Percentiles rank a stretch among this genome's conserved stretches.
Evolutionary conservation across 2,888 invertebrate species (phyloP).

Genomic region (Drosophila neutralis): DNA sequence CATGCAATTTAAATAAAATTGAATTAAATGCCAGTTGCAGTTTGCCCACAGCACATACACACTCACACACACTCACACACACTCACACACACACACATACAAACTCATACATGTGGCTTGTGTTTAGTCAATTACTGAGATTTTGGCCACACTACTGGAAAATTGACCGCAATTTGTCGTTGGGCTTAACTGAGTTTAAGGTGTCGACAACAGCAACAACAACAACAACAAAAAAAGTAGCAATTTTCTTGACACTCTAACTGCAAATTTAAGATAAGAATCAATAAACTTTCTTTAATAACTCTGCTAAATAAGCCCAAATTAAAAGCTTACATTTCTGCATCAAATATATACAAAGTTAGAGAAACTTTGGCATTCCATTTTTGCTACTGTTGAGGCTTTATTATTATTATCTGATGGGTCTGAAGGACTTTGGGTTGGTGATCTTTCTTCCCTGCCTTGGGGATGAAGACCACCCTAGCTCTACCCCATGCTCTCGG

Average conservation of each 20-base stretch:
- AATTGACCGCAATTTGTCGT: slow-evolving; percentile 46
- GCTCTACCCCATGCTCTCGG: too few relatives aligned
- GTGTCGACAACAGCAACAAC: slow-evolving; percentile 5
- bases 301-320: neutral
- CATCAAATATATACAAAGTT: neutral
- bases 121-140: slow-evolving; percentile 55
- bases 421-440: too few relatives aligned
- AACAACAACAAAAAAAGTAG: slow-evolving; percentile 24
- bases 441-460: too few relatives aligned
- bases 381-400: neutral
- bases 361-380: too few relatives aligned
- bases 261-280: slow-evolving; percentile 1
- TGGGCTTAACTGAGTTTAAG: slow-evolving; percentile 31
- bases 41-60: slow-evolving; percentile 24
- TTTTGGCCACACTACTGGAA: slow-evolving; percentile 47
- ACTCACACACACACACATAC: neutral
- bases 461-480: too few relatives aligned
- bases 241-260: slow-evolving; percentile 29
- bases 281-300: neutral
- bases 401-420: too few relatives aligned
- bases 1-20: slow-evolving; percentile 75
- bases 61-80: slow-evolving; percentile 20
- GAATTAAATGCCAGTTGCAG: slow-evolving; percentile 64
- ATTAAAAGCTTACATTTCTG: neutral
- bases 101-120: slow-evolving; percentile 2